A percentile compares a stretch with the other conserved stretches of the same genome.
phyloP scores from a whole-genome alignment of 2,113 vertebrate species.

The Bos indicus region DNA sequence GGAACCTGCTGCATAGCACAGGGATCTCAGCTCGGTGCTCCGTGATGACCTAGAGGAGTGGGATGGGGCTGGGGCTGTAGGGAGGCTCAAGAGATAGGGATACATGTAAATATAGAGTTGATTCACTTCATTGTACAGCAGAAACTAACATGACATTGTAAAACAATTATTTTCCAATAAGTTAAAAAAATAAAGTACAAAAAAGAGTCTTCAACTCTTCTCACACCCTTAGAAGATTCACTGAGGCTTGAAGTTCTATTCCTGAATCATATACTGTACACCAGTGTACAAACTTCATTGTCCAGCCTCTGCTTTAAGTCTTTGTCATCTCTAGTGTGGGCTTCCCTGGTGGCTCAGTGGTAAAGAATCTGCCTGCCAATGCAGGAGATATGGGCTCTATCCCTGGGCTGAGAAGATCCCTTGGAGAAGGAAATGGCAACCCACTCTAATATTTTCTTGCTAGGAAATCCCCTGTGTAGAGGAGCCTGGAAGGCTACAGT shows the following conservation, averaged over 20 bases:
- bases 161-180: background rate
- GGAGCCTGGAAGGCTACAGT: background rate
- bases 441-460: background rate
- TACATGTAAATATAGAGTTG: background rate
- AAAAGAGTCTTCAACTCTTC: background rate
- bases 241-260: background rate
- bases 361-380: background rate
- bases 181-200: background rate
- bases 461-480: background rate
- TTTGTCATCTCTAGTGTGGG: background rate
- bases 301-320: background rate
- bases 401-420: background rate
- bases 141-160: background rate
- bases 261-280: background rate
- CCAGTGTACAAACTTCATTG: background rate
- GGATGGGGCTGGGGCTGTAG: background rate
- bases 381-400: background rate
- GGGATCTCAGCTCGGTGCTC: background rate
- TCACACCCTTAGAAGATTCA: background rate
- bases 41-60: background rate
- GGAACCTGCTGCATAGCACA: background rate
- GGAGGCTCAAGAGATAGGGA: background rate
- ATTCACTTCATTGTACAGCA: background rate
- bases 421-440: background rate
- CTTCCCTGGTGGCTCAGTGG: background rate